phyloP scores from a whole-genome alignment of 2,113 vertebrate genomes.

The Dermatemys mawii region DNA sequence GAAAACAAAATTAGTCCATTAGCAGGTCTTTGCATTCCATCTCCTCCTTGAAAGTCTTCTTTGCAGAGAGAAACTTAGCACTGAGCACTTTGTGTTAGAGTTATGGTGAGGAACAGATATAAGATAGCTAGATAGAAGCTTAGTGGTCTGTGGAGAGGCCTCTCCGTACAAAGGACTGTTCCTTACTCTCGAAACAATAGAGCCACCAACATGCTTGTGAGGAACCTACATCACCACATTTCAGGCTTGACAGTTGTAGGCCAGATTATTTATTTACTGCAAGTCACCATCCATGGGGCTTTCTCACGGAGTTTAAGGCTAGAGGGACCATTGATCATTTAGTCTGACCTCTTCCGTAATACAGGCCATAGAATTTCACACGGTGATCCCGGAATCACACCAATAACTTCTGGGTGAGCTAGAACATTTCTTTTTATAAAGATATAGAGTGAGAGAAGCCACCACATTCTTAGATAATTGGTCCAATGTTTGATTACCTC shows the following conservation, averaged over 20 bases:
- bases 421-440: not conserved
- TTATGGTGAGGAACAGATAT: no score
- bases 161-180: no score
- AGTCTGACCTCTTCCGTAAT: not conserved
- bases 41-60: not conserved
- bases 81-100: no score
- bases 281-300: conserved; percentile 35
- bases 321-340: not conserved
- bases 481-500: not conserved
- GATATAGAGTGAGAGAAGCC: not conserved
- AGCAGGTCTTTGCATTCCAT: not conserved
- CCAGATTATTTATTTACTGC: conserved; percentile 26
- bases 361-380: not conserved
- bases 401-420: not conserved
- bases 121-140: no score
- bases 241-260: not conserved
- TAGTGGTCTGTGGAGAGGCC: no score
- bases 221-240: not conserved
- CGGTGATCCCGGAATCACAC: not conserved
- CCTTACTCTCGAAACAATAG: no score
- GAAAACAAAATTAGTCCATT: not conserved
- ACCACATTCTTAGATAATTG: conserved; percentile 1
- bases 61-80: no score
- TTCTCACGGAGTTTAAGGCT: conserved; percentile 28
- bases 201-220: not conserved